Conservation (phyloP, 2,797 vertebrate genomes). For the Amniataba percoides region DNA sequence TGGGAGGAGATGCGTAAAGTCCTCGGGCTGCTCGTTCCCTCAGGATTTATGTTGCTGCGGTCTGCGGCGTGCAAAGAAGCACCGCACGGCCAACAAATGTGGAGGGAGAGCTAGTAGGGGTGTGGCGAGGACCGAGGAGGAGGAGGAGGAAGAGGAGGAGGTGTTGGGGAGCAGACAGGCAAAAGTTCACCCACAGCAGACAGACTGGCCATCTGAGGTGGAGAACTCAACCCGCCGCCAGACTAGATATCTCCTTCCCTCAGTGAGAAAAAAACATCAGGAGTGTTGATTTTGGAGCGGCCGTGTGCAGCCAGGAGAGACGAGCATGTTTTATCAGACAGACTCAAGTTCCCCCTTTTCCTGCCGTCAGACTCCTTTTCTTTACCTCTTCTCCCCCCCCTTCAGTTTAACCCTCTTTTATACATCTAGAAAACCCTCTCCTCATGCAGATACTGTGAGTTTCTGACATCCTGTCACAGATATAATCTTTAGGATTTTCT, state of each 20-base stretch:
- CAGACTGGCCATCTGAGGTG: slow-evolving; percentile 52
- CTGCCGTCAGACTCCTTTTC: slow-evolving; percentile 4
- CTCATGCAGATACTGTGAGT: slow-evolving; percentile 35
- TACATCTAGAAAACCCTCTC: slow-evolving; percentile 8
- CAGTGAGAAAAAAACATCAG: slow-evolving; percentile 43
- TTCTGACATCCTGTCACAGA: slow-evolving; percentile 32
- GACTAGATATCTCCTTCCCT: slow-evolving; percentile 56
- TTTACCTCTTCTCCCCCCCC: not conserved
- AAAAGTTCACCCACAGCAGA: slow-evolving; percentile 69
- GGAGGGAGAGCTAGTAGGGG: slow-evolving; percentile 34
- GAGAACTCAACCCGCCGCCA: slow-evolving; percentile 34
- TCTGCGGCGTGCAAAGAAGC: slow-evolving; percentile 41
- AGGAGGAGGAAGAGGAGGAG: slow-evolving; percentile 34
- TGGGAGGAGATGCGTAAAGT: slow-evolving; percentile 18
- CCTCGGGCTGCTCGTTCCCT: slow-evolving; percentile 28
- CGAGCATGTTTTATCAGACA: slow-evolving; percentile 47
- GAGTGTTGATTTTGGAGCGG: slow-evolving; percentile 75
- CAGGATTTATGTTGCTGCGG: slow-evolving; percentile 65
- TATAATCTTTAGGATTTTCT: no score
- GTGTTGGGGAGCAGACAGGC: slow-evolving; percentile 55
- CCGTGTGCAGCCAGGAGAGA: slow-evolving; percentile 53
- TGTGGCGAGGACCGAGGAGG: slow-evolving; percentile 29
- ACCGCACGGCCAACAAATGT: slow-evolving; percentile 26
- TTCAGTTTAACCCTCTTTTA: not conserved
- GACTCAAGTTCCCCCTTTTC: slow-evolving; percentile 27